Percentiles rank a stretch among this genome's conserved stretches.
phyloP scores from a whole-genome alignment of 1,140 invertebrate genomes.

The Trichogramma pretiosum region DNA sequence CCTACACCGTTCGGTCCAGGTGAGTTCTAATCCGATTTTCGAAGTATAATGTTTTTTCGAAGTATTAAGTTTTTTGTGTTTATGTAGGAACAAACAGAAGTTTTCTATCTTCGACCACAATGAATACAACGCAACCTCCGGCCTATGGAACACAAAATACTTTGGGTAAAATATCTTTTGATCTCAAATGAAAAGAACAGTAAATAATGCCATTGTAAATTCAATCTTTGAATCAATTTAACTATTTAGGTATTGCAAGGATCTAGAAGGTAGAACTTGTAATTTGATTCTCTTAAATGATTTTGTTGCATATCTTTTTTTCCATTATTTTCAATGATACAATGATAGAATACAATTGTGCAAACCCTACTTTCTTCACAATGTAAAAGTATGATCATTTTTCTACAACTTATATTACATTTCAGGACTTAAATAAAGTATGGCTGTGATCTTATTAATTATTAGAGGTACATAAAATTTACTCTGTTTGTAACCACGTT shows the following conservation, averaged over 20 bases:
- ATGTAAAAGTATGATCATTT: constrained; percentile 14
- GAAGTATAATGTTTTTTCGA: too few relatives aligned
- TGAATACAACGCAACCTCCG: constrained; percentile 31
- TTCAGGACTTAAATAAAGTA: constrained; percentile 29
- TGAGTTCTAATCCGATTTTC: too few relatives aligned
- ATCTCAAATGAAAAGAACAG: too few relatives aligned
- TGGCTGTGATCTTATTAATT: constrained; percentile 29
- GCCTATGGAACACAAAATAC: constrained; percentile 37
- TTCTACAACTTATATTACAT: constrained; percentile 32
- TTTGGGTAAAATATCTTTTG: constrained; percentile 36
- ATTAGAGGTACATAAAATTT: constrained; percentile 34
- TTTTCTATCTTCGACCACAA: constrained; percentile 34
- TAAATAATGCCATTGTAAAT: too few relatives aligned
- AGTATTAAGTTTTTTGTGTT: too few relatives aligned
- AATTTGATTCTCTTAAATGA: too few relatives aligned
- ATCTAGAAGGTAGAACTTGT: constrained; percentile 38
- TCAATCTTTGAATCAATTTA: constrained; percentile 6
- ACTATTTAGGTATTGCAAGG: constrained; percentile 37
- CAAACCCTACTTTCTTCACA: neutral
- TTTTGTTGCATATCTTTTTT: too few relatives aligned
- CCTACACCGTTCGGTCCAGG: constrained; percentile 52
- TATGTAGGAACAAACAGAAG: constrained; percentile 38
- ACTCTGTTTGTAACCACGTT: constrained; percentile 21
- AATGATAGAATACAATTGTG: neutral
- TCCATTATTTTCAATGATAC: constrained; percentile 19